Conservation (phyloP, 1,140 invertebrate species). For the Sitobion miscanthi region DNA sequence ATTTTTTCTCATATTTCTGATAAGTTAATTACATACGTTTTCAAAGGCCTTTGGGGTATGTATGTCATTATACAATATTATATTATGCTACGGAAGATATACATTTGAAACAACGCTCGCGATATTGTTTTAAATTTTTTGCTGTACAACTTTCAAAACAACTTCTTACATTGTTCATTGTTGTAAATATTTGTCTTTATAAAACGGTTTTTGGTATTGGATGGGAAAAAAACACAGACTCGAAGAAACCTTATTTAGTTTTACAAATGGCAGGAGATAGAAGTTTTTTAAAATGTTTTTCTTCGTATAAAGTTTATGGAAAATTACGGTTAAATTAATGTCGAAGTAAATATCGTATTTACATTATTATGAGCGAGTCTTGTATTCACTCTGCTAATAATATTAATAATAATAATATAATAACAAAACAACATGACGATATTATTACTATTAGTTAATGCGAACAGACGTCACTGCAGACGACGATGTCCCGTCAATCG, state of each 20-base stretch:
- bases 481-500: neutral
- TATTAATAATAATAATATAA: neutral
- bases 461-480: neutral
- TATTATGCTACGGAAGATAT: neutral
- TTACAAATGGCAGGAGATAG: neutral
- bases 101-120: neutral
- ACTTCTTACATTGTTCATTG: neutral
- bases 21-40: neutral
- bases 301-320: neutral
- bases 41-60: neutral
- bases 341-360: neutral
- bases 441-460: neutral
- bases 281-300: neutral
- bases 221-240: neutral
- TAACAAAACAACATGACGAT: neutral
- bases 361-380: neutral
- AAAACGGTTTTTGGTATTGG: neutral
- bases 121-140: neutral
- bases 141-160: neutral
- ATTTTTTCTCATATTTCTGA: neutral
- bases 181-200: slow-evolving; percentile 3
- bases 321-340: neutral
- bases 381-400: neutral
- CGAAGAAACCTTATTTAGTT: neutral
- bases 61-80: neutral